Percentiles rank a stretch among this genome's conserved stretches.
Conservation (phyloP, 2,113 vertebrate genomes). For the Phalacrocorax carbo region DNA sequence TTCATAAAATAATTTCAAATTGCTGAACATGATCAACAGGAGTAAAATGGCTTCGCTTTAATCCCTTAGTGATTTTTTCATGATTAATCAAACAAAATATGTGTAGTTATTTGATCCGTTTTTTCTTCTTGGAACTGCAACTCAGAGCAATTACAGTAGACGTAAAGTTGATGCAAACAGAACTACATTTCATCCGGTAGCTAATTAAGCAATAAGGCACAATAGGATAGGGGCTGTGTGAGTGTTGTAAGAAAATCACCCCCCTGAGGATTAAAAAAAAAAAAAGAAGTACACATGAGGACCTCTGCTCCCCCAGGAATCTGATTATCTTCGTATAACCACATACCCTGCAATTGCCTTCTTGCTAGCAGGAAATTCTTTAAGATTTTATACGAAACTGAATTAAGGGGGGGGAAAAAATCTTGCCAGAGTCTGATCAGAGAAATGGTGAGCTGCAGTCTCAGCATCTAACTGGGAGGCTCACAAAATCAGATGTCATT, state of each 20-base stretch:
- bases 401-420: not conserved
- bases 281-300: not conserved
- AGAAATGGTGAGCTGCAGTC: not conserved
- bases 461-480: not conserved
- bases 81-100: constrained; percentile 80
- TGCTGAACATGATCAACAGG: constrained; percentile 75
- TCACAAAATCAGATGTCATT: not conserved
- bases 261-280: constrained; percentile 40
- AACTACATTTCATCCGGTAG: constrained; percentile 62
- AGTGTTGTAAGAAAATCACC: constrained; percentile 64
- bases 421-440: not conserved
- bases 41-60: constrained; percentile 76
- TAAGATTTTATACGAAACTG: constrained; percentile 8
- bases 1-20: constrained; percentile 81
- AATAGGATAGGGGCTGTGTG: not conserved
- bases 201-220: constrained; percentile 74
- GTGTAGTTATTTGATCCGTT: constrained; percentile 71
- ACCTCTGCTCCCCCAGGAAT: constrained; percentile 52
- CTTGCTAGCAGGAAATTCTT: constrained; percentile 42
- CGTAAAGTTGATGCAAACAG: constrained; percentile 72
- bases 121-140: constrained; percentile 65
- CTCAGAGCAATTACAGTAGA: constrained; percentile 67
- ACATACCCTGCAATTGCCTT: not conserved
- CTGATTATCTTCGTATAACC: constrained; percentile 46
- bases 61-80: constrained; percentile 78